Percentiles rank a stretch among this genome's conserved stretches.
Conservation (phyloP, 2,797 vertebrate species). For the Intellagama lesueurii region DNA sequence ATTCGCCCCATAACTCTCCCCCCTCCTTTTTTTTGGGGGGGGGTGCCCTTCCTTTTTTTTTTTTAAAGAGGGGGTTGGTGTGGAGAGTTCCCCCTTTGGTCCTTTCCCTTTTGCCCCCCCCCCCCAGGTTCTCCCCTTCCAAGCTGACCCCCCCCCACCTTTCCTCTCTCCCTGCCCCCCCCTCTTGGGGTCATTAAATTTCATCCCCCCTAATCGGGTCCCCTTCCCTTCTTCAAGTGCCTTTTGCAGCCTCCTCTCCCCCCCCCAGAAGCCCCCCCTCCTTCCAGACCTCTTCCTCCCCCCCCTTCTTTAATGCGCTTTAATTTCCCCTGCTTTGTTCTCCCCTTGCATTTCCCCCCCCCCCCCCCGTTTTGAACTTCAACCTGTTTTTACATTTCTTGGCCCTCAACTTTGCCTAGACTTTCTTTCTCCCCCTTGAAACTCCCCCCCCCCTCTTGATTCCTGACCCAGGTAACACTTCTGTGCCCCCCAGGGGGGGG, state of each 20-base stretch:
- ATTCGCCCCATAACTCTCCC: not conserved
- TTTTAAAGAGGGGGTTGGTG: no score
- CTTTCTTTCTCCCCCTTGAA: no score
- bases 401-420: no score
- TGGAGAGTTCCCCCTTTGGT: no score
- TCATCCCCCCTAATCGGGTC: not conserved
- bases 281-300: not conserved
- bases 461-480: no score
- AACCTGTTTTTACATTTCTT: not conserved
- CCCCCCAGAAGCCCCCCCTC: not conserved
- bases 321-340: no score
- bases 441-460: no score
- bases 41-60: not conserved
- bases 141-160: not conserved
- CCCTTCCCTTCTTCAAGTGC: not conserved
- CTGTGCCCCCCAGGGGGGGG: not conserved
- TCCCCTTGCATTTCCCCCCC: not conserved
- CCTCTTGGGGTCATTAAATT: not conserved
- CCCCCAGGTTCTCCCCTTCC: not conserved
- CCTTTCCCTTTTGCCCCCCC: no score
- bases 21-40: not conserved
- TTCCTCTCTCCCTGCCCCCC: no score
- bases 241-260: not conserved
- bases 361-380: not conserved
- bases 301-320: no score